Base-by-base conservation (phyloP, 2,113 vertebrate genomes). In the Rafetus swinhoei region DNA sequence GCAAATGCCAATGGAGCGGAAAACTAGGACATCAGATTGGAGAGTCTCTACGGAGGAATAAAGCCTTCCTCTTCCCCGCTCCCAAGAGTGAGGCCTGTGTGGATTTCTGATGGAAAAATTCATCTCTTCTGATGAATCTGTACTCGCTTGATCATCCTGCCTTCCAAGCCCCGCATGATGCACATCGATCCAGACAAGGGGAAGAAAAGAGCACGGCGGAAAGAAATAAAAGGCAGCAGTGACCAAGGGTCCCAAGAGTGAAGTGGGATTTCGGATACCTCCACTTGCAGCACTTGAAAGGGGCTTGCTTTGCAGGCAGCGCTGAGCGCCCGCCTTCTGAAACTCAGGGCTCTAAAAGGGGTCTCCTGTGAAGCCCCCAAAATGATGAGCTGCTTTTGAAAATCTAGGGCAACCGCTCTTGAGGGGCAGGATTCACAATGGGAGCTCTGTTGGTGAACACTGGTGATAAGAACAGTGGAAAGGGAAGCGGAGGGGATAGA, bases 41-140 rank as follows among this genome's bases (percentile, higher is more conserved):
- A 86, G 77, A 35, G 62, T 91, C 94, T 89, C 87, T 84, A 65
- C 50, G 87, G 85, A 96, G 83, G 94, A 95, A 94, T 82, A 85
- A 94, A 95, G 84, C 89, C 92, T 91, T 95, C 84, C 91, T 77
- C 87, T 90, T 86, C 86, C 76, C 81, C 90, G 79, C 80, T 21
- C 86, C n/a, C n/a, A n/a, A n/a, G n/a, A n/a, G n/a, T n/a, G n/a
- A 39, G 39, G 39, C 21, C 72, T 82, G 81, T 77, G 79, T 94
- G 89, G 93, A 93, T 96, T 94, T 94, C 85, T 86, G 19, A 76
- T 89, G 90, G 83, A 39, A 39, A 76, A 77, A 96, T 91, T 79
- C 95, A 88, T 97, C 94, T 96, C 94, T 85, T 50, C 95, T 50
- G 87, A 89, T 96, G 95, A 94, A 95, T 95, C 93, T 88, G 79